phyloP scores from a whole-genome alignment of 1,140 invertebrate species.

The Macrotrachela quadricornifera region DNA sequence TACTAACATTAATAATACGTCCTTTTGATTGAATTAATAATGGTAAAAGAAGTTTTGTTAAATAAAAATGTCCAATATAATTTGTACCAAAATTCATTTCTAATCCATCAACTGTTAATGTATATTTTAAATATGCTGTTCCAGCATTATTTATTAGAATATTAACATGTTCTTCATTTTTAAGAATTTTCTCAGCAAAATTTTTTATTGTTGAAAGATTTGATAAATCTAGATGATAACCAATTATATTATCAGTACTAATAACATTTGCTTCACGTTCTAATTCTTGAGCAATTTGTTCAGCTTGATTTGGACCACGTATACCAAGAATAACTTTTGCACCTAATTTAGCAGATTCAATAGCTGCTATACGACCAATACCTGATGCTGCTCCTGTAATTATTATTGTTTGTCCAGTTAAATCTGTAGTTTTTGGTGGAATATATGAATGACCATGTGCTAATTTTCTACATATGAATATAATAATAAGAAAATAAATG shows the following conservation, averaged over 20 bases:
- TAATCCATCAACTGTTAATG: constrained; percentile 43
- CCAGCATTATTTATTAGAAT: not conserved
- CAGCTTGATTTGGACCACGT: constrained; percentile 47
- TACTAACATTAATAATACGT: constrained; percentile 16
- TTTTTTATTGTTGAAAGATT: not conserved
- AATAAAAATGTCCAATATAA: constrained; percentile 27
- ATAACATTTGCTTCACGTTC: constrained; percentile 52
- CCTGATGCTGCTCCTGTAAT: no score
- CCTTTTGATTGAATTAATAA: not conserved
- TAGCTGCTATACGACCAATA: no score
- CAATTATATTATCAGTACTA: constrained; percentile 48
- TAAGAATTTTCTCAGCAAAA: not conserved
- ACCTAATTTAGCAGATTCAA: constrained; percentile 38
- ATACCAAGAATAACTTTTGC: constrained; percentile 62
- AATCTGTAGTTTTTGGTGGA: no score
- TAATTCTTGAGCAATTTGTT: constrained; percentile 48
- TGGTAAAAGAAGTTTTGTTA: constrained; percentile 16
- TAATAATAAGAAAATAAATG: no score
- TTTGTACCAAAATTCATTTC: constrained; percentile 44
- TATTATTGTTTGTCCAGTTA: no score
- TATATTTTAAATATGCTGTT: not conserved
- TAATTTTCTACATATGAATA: no score
- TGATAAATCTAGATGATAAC: constrained; percentile 22
- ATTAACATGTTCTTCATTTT: not conserved
- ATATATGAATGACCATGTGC: no score